Base-by-base conservation (phyloP, 53 echinoderm and acorn worm species). In the Temnopleurus reevesii region DNA sequence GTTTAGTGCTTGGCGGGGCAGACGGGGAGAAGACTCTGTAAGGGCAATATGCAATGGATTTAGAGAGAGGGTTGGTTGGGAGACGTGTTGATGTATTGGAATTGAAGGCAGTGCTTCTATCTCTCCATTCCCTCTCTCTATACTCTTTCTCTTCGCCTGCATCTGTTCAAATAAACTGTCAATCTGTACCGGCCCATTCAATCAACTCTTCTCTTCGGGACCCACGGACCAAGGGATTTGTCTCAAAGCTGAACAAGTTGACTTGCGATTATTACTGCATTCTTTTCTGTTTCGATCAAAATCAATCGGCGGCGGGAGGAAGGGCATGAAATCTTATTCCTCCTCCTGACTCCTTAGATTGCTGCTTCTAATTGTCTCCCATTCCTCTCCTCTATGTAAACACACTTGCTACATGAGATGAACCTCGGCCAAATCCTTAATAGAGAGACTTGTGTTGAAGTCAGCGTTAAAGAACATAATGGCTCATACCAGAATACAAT, bases 131-230 rank as follows among this genome's bases (percentile, higher is more conserved):
- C 26, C 17, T 83, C 56, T 35, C 15, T 33, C 23, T 55, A 34
- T 43, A 43, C 55, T 26, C 81, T 55, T 55, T 81, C 27, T 45
- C 29, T 45, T 27, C 17, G 60, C 26, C 61, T 85, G 85, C 85
- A 85, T 85, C 85, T 85, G 85, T 85, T 85, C 85, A 85, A 85
- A 85, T 85, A 85, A 85, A 60, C 85, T 59, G 85, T 59, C 85
- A 85, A 12, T 83, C 83, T 55, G 83, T 35, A 55, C 55, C 13
- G 54, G 35, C 35, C 83, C 83, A 55, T 83, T 83, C 83, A 83
- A 83, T 83, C 83, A 83, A 54, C 83, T 83, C 83, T 53, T 25
- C 19, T 83, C 29, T 55, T 18, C 56, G 35, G 80, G 17, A 28
- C 21, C 29, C 83, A 33, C 56, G 35, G 80, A 28, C 46, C 21